Evolutionary conservation across 2,888 invertebrate genomes (phyloP), one percentile per base, ranked within the genome.

Genomic region (Drosophila nr. perissopoda): DNA sequence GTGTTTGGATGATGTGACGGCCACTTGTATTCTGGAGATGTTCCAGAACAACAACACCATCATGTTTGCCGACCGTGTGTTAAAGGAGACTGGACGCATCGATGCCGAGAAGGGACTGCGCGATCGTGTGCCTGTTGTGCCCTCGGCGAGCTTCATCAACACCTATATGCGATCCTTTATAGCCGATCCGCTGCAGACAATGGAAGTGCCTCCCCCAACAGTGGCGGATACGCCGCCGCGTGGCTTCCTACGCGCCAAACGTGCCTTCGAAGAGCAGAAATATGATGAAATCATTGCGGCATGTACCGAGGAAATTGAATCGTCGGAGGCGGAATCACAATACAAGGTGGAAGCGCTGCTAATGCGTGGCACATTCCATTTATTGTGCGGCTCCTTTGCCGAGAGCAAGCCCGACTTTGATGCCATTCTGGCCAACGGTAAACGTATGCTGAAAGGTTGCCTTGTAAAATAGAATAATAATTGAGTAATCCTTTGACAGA

Each of bases 1-100:
- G 77, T 96, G 97, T 69, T 93, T 99, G 60, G 98, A 98, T 94
- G 99, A 99, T 94, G 96, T 98, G 1, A 99, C 98, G 1, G 97
- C 98, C 33, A 97, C 97, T 25, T 98, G 98, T 91, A 96, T 99
- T 81, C 94, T 99, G 75, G 98, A 99, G 94, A 95, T 95, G 83
- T 99, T 98, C 93, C 95, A 96, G 90, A 98, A 97, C 91, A 96
- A 96, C 84, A 95, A 94, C 74, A 96, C 97, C 29, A 94, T 99
- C 31, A 94, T 96, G 69, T 96, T 96, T 93, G 98, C 98, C 31
- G 99, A 99, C 93, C 95, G 97, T 62, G 96, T 99, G 62, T 94
- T 99, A 13, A 98, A 98, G 92, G 96, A 96, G 79, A 94, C 92
- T 0, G 93, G 93, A 2, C 94, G 94, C 76, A 93, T 94, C 75